These are phyloP conservation scores for Sigmodon hispidus DNA, from an alignment of 2,113 vertebrate species.

Conservation along the genomic window DNA sequence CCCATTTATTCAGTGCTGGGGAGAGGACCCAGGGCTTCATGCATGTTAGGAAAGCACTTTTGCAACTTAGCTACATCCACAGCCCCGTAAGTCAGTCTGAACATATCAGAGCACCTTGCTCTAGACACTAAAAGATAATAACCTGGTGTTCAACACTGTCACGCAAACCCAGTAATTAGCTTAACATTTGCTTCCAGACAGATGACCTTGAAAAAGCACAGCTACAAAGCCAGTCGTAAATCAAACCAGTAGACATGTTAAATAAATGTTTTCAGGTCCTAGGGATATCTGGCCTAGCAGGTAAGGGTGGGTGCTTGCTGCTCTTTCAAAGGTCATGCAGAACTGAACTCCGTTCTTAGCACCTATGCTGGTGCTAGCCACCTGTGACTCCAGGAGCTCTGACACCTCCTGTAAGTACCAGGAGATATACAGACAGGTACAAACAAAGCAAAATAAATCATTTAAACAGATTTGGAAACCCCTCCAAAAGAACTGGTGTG, in stretches of 20 bases:
- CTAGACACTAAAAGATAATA: background rate
- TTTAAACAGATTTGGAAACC: background rate
- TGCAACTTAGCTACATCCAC: background rate
- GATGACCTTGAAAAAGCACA: background rate
- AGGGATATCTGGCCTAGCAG: background rate
- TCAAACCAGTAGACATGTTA: background rate
- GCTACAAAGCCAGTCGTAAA: background rate
- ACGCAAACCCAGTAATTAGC: background rate
- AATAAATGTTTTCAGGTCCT: background rate
- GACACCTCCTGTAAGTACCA: background rate
- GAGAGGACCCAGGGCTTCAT: background rate
- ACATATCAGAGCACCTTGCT: background rate
- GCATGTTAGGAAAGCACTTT: background rate
- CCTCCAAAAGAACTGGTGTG: background rate
- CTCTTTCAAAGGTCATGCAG: background rate
- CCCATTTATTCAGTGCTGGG: background rate
- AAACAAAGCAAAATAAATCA: background rate
- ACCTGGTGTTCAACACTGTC: background rate
- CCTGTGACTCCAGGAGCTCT: background rate
- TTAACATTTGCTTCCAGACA: background rate
- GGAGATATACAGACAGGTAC: background rate
- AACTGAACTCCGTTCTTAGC: too few species aligned
- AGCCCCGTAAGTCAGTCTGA: background rate
- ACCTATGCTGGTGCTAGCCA: background rate
- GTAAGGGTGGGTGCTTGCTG: background rate